These are phyloP conservation scores for Leptobrachium ailaonicum DNA, from an alignment of 2,113 vertebrate species.

Conservation along the genomic window DNA sequence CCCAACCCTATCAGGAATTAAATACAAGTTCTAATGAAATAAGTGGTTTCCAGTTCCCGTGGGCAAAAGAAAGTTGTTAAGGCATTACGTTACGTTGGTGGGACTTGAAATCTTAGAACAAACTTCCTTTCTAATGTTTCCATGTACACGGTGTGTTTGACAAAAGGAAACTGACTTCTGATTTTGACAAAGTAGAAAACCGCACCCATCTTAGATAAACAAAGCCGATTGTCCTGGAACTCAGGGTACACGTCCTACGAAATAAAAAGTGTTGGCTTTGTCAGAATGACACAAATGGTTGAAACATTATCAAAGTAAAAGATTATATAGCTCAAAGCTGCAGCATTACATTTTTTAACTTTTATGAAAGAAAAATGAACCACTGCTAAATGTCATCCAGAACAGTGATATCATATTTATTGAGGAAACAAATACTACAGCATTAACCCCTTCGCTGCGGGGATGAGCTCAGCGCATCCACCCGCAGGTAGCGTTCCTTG, in stretches of 20 bases:
- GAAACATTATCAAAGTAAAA: neutral
- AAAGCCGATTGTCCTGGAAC: conserved; percentile 47
- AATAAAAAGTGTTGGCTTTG: neutral
- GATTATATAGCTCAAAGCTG: neutral
- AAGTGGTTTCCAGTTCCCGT: neutral
- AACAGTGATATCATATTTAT: no score
- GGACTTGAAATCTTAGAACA: conserved; percentile 49
- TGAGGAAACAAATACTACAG: no score
- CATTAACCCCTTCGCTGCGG: no score
- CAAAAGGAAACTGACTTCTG: conserved; percentile 44
- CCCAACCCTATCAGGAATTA: neutral
- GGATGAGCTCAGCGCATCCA: no score
- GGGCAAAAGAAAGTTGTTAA: conserved; percentile 24
- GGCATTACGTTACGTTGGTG: conserved; percentile 49
- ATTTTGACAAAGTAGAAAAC: conserved; percentile 31
- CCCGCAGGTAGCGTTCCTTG: no score
- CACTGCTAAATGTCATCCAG: neutral
- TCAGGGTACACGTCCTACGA: neutral
- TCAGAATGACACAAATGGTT: neutral
- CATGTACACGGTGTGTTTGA: conserved; percentile 60
- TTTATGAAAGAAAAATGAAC: neutral
- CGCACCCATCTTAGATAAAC: conserved; percentile 56
- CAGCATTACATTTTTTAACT: neutral
- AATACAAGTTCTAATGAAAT: neutral
- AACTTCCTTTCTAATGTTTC: conserved; percentile 68